Evolutionary conservation across 92 coral and sea anemone species (phyloP), one percentile per base, ranked within the genome.

Genomic region (Plumapathes pennacea): DNA sequence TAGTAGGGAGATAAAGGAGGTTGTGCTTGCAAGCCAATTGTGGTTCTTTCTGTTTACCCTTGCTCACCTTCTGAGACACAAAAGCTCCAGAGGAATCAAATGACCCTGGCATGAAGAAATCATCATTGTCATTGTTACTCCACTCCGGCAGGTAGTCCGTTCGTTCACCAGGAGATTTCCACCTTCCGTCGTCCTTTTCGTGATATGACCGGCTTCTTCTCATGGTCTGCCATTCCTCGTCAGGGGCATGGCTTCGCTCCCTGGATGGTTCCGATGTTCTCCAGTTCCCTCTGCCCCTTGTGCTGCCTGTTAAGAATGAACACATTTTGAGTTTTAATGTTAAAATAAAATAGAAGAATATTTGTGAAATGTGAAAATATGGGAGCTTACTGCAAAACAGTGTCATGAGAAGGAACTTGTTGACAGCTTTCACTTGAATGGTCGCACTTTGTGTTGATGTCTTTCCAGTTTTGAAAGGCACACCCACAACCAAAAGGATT

Each of bases 81-180:
- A 92, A 92, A 14, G 98, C 98, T 4, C 98, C 98, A 5, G 92
- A 76, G 17, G 96, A 72, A 53, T 92, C 98, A 85, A 92, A 92
- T 18, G 96, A 80, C 9, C 98, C 98, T 11, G 85, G 79, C 2
- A 70, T 74, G 15, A 72, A 75, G 31, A 89, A 77, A 50, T 92
- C 98, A n/a, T 80, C 92, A 33, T 46, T 66, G 51, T 92, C 98
- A 18, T 82, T 80, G 64, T 82, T 84, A 56, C 98, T 89, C 96
- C 98, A 89, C 49, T 92, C 98, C 1, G 98, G 96, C 27, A 88
- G 61, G n/a, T n/a, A n/a, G n/a, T n/a, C n/a, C n/a, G n/a, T n/a
- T 29, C 76, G 78, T 17, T 83, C 95, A 65, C 46, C 67, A 1
- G 76, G 54, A 27, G 54, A 18, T 37, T 54, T 44, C 95, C 89